Evolutionary conservation across 2,113 vertebrate species (phyloP).

Genomic region (Phaethornis superciliosus): DNA sequence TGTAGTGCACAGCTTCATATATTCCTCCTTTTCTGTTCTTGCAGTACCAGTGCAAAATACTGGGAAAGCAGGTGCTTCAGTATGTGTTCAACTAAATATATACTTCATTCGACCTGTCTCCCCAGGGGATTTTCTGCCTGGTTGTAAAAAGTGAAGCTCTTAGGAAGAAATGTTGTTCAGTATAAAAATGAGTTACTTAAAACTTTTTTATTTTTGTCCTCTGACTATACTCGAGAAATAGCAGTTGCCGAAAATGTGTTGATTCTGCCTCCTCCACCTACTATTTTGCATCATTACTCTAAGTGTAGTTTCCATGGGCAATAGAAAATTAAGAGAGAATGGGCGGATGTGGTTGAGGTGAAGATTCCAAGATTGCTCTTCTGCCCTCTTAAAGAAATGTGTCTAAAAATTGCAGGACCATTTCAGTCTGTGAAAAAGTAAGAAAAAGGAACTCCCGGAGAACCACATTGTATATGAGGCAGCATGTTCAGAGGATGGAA

Average conservation of each 20-base stretch:
- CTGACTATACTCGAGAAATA: not conserved
- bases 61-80: not conserved
- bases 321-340: not conserved
- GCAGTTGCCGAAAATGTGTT: not conserved
- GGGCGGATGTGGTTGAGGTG: not conserved
- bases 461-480: not conserved
- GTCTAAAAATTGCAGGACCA: not conserved
- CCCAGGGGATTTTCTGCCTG: not conserved
- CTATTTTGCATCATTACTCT: not conserved
- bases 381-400: not conserved
- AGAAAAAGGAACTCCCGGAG: not conserved
- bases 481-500: not conserved
- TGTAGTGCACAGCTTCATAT: not conserved
- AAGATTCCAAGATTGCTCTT: rapidly evolving
- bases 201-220: not conserved
- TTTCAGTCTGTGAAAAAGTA: not conserved
- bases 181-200: not conserved
- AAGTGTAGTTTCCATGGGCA: not conserved
- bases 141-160: not conserved
- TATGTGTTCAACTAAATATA: not conserved
- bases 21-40: not conserved
- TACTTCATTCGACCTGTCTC: not conserved
- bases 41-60: not conserved
- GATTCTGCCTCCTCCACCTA: not conserved
- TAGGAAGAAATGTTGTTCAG: not conserved